A percentile compares a stretch with the other conserved stretches of the same genome.
Conservation (phyloP, 2,113 vertebrate species). For the Lophochroa leadbeateri region DNA sequence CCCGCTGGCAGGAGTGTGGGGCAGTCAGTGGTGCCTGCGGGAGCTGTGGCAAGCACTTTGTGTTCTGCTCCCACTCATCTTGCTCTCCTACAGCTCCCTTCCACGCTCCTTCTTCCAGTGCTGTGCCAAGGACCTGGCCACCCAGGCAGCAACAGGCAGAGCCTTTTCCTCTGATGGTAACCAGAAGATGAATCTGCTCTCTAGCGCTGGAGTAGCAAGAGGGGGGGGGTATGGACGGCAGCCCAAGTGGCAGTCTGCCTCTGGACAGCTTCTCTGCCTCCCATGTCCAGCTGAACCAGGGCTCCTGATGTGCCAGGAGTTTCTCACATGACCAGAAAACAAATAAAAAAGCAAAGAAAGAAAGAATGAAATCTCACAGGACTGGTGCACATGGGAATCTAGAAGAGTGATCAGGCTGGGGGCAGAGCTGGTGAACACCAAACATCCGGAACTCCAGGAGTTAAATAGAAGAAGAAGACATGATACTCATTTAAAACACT, state of each 20-base stretch:
- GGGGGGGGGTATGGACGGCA: background rate
- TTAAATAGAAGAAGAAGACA: background rate
- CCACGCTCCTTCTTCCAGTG: background rate
- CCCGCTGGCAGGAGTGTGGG: fast-evolving
- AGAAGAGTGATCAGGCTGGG: background rate
- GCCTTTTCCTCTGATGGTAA: background rate
- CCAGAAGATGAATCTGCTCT: background rate
- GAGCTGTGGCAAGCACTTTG: fast-evolving
- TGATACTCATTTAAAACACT: background rate
- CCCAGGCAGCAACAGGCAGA: background rate
- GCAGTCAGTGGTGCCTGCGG: fast-evolving
- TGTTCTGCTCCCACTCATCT: background rate
- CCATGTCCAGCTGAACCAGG: background rate
- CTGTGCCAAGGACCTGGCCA: background rate
- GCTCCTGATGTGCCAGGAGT: background rate
- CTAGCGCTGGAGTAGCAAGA: background rate
- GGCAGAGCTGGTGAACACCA: background rate
- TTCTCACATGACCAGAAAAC: background rate
- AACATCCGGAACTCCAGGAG: background rate
- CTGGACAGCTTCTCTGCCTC: background rate
- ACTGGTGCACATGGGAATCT: background rate
- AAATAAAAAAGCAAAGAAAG: background rate
- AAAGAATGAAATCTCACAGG: background rate
- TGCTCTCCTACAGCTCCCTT: background rate
- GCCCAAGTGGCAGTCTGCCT: background rate